Evolutionary conservation across 2,888 invertebrate species (phyloP).

Genomic region (Drosophila dives): DNA sequence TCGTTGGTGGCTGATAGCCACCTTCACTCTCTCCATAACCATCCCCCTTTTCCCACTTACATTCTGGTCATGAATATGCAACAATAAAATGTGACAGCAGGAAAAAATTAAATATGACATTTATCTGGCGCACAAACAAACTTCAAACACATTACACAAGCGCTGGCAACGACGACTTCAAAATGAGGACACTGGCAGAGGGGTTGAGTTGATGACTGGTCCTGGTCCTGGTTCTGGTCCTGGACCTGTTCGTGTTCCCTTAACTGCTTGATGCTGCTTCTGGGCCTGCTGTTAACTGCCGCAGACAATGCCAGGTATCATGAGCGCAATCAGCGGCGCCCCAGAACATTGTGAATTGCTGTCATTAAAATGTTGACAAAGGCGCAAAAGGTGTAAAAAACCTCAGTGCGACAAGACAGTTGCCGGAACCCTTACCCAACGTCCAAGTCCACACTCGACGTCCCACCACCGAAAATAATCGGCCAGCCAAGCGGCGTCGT

Average conservation of each 20-base stretch:
- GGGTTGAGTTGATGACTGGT: constrained; percentile 20
- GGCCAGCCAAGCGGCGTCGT: constrained; percentile 21
- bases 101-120: constrained; percentile 74
- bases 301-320: constrained; percentile 73
- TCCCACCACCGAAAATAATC: constrained; percentile 3
- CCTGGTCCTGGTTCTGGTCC: constrained; percentile 4
- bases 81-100: constrained; percentile 62
- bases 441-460: neutral
- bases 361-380: constrained; percentile 81
- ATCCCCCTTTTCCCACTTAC: constrained; percentile 1
- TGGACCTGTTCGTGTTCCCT: neutral
- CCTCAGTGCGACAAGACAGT: constrained; percentile 51
- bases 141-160: constrained; percentile 63
- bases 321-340: constrained; percentile 62
- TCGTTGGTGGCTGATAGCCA: constrained; percentile 12
- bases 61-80: constrained; percentile 71
- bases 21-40: neutral
- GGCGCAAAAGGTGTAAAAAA: constrained; percentile 77
- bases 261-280: constrained; percentile 2
- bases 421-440: constrained; percentile 6
- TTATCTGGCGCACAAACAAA: constrained; percentile 65
- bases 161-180: constrained; percentile 12
- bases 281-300: constrained; percentile 11
- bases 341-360: constrained; percentile 72
- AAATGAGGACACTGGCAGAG: neutral